These are phyloP conservation scores for Synergus japonicus DNA, from an alignment of 2,888 invertebrate genomes.

Conservation along the genomic window DNA sequence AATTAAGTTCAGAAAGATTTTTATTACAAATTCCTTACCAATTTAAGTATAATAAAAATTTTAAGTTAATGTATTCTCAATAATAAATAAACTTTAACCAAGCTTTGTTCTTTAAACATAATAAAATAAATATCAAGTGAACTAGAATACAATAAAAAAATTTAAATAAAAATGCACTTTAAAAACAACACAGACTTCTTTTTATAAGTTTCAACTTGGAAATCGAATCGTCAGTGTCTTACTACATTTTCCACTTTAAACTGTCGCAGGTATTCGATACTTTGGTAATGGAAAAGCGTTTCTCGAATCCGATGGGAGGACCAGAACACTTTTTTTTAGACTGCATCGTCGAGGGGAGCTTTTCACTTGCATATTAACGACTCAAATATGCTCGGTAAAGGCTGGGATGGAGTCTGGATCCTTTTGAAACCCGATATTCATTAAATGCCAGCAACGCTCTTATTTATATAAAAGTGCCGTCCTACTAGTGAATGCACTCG, in stretches of 20 bases:
- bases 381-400: constrained; percentile 2
- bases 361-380: constrained; percentile 55
- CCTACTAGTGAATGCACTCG: constrained; percentile 40
- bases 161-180: neutral
- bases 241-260: constrained; percentile 37
- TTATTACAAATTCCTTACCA: neutral
- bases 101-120: neutral
- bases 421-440: constrained; percentile 66
- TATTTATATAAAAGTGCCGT: constrained; percentile 60
- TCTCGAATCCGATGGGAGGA: neutral
- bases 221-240: constrained; percentile 26
- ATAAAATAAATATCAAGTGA: neutral
- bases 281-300: constrained; percentile 19
- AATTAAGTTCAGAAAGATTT: no score
- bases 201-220: neutral
- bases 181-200: constrained; percentile 24
- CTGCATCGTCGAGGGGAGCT: constrained; percentile 39
- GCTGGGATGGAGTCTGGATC: constrained; percentile 46
- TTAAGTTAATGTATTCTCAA: neutral
- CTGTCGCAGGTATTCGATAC: constrained; percentile 29
- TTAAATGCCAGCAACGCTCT: constrained; percentile 58
- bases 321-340: constrained; percentile 29
- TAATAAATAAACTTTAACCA: neutral
- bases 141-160: neutral
- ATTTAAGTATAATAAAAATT: no score